Conservation (phyloP, 1,140 invertebrate species). For the Antheraea mylitta region DNA sequence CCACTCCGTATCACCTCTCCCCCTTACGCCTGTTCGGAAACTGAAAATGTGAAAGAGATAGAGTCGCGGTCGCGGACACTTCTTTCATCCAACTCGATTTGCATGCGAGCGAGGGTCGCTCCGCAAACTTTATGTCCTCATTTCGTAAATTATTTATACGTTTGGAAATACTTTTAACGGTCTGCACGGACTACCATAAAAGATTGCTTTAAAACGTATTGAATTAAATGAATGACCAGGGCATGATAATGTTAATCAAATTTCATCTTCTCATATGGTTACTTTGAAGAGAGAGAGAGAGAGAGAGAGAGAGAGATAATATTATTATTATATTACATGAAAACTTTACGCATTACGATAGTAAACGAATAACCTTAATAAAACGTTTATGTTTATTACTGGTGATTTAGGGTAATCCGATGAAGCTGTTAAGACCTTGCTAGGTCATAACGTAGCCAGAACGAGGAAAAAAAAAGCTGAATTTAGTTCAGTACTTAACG, state of each 20-base stretch:
- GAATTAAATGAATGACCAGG: constrained; percentile 65
- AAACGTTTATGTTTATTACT: no score
- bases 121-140: constrained; percentile 76
- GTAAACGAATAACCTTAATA: no score
- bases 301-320: background rate
- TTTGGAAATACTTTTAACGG: constrained; percentile 76
- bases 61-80: constrained; percentile 52
- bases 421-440: no score
- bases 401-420: no score
- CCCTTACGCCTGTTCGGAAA: constrained; percentile 18
- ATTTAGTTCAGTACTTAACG: no score
- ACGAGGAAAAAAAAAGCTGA: no score
- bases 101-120: constrained; percentile 70
- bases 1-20: constrained; percentile 23
- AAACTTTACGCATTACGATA: no score
- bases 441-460: no score
- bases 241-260: background rate
- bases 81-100: constrained; percentile 73
- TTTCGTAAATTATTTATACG: constrained; percentile 77
- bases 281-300: background rate
- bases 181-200: constrained; percentile 53
- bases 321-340: no score
- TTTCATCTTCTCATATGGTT: background rate
- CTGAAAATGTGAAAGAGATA: constrained; percentile 51
- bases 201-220: constrained; percentile 64